These are phyloP conservation scores for Drosophila hydei DNA, from an alignment of 1,140 invertebrate genomes.

Conservation along the genomic window DNA sequence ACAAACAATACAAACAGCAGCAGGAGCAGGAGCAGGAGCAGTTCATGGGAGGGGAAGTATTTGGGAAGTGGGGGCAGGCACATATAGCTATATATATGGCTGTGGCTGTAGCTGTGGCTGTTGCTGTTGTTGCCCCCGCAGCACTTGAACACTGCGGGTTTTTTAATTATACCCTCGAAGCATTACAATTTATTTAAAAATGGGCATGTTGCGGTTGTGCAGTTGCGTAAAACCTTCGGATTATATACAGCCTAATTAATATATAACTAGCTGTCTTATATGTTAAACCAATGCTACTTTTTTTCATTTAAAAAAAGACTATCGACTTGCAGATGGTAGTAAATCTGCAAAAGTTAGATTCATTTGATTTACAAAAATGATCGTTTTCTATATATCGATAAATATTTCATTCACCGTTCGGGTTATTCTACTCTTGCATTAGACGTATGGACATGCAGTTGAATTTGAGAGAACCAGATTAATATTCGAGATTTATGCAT, in stretches of 20 bases:
- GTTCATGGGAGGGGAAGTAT: neutral
- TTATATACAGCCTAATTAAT: too few relatives aligned
- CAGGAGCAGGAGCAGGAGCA: constrained; percentile 9
- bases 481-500: too few relatives aligned
- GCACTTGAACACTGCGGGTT: constrained; percentile 70
- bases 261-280: too few relatives aligned
- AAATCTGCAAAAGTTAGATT: neutral
- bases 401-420: too few relatives aligned
- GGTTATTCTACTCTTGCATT: too few relatives aligned
- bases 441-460: too few relatives aligned
- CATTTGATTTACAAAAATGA: too few relatives aligned
- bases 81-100: neutral
- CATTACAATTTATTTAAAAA: neutral
- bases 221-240: neutral
- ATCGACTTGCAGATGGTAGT: too few relatives aligned
- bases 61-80: constrained; percentile 1
- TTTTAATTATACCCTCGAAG: constrained; percentile 28
- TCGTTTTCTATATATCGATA: too few relatives aligned
- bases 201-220: neutral
- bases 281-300: too few relatives aligned
- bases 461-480: too few relatives aligned
- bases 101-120: constrained; percentile 1
- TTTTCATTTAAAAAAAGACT: too few relatives aligned
- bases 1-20: constrained; percentile 70
- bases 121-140: constrained; percentile 55